Percentiles rank a stretch among this genome's conserved stretches.
These are phyloP conservation scores for Pseudotriccus pelzelni DNA, from an alignment of 2,797 vertebrate genomes.

Conservation along the genomic window DNA sequence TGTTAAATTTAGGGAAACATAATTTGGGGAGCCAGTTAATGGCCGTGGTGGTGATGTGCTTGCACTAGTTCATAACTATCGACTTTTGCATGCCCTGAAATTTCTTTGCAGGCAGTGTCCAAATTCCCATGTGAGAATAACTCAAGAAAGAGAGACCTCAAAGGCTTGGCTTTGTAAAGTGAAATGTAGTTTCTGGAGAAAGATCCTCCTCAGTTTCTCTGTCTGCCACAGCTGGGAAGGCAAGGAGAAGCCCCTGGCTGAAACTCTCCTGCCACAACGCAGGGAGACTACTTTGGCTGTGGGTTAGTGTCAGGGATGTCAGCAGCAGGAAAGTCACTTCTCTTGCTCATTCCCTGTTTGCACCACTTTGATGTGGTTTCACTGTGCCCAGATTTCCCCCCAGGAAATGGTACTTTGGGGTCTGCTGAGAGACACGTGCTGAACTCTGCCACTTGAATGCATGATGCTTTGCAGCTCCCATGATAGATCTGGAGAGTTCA, in stretches of 20 bases:
- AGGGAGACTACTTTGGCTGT: background rate
- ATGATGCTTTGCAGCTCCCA: background rate
- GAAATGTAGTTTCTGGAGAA: background rate
- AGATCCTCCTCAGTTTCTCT: background rate
- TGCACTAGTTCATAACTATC: background rate
- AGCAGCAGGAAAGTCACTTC: background rate
- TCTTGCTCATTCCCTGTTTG: background rate
- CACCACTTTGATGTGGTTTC: background rate
- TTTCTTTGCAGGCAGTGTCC: background rate
- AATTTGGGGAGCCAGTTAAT: background rate
- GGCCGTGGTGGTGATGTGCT: background rate
- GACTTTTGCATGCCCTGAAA: background rate
- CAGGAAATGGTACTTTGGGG: background rate
- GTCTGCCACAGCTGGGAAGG: background rate
- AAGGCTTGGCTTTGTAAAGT: background rate
- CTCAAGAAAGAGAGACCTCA: background rate
- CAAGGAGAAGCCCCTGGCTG: background rate
- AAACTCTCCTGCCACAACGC: background rate
- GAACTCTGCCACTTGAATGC: background rate
- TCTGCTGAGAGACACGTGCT: background rate
- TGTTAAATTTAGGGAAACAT: background rate
- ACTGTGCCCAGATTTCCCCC: background rate
- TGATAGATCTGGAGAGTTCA: background rate
- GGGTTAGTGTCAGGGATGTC: background rate
- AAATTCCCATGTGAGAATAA: background rate